Evolutionary conservation across 2,888 invertebrate genomes (phyloP), one percentile per base, ranked within the genome.

Genomic region (Atrina japonica): DNA sequence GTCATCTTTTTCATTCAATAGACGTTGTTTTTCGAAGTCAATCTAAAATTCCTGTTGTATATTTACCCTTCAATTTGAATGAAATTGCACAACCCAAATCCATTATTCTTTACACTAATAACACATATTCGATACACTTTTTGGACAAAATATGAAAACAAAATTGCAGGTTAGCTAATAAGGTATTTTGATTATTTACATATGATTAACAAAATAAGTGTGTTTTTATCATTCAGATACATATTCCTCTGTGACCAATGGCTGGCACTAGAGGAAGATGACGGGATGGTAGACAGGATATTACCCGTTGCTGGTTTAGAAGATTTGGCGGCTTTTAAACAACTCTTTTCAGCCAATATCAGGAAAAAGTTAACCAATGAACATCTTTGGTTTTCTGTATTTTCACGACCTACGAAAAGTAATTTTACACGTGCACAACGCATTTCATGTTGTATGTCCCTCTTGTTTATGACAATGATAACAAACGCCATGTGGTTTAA

Each of bases 401-500:
- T 90, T 70, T 84, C 85, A 9, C 77, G 90, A 3, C 90, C 90
- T 1, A 89, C 90, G 1, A 76, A 87, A 43, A 87, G 87, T 77
- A 84, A 81, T 67, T 90, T 90, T 78, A 89, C 90, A n/a, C 85
- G 90, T 18, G 89, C 90, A n/a, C 90, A 90, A 81, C 81, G 90
- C 18, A 79, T 90, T 27, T 89, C 89, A 5, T 90, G 89, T 75
- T 90, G 90, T 73, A 83, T 90, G 75, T 85, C 88, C 0, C 78
- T 90, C 35, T 82, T 90, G 25, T 90, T 89, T 76, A 82, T 89
- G 61, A 90, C 90, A 14, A 90, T 90, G 90, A 90, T 90, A 56
- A 86, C 90, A 23, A 90, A 90, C 79, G 89, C 89, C 72, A 90
- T 90, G 90, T 90, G 88, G 84, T 90, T 90, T 81, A 88, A 85